These are phyloP conservation scores for Cyrtorhinus lividipennis DNA, from an alignment of 1,140 invertebrate species.

Conservation along the genomic window DNA sequence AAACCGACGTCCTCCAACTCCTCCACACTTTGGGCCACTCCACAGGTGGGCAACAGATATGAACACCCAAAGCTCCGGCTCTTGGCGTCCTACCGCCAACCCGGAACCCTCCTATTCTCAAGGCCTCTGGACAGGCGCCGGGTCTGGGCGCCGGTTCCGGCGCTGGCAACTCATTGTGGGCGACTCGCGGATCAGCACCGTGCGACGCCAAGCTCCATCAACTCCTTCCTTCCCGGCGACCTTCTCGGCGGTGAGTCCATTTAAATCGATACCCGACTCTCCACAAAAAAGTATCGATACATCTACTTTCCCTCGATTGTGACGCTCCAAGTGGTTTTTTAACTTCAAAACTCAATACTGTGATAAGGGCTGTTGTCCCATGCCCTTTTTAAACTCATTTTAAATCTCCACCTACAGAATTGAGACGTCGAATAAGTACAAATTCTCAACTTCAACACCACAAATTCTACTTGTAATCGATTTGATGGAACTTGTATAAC, in stretches of 20 bases:
- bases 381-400: neutral
- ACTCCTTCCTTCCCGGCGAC: constrained; percentile 74
- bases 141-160: constrained; percentile 21
- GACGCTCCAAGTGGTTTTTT: no score
- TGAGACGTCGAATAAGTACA: neutral
- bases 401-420: neutral
- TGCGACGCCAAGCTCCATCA: constrained; percentile 66
- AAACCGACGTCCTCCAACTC: constrained; percentile 72
- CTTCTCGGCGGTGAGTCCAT: constrained; percentile 72
- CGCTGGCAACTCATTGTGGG: constrained; percentile 42
- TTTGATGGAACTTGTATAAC: no score
- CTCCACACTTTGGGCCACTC: constrained; percentile 60
- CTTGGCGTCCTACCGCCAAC: constrained; percentile 30
- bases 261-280: constrained; percentile 32
- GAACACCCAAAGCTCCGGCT: constrained; percentile 31
- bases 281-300: no score
- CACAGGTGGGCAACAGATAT: constrained; percentile 35
- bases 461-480: no score
- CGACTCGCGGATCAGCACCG: constrained; percentile 47
- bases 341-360: neutral
- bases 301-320: no score
- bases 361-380: neutral
- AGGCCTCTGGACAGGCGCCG: constrained; percentile 27
- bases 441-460: no score
- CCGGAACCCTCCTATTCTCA: constrained; percentile 25